Base-by-base conservation (phyloP, 2,888 invertebrate species). In the Pterostichus niger region DNA sequence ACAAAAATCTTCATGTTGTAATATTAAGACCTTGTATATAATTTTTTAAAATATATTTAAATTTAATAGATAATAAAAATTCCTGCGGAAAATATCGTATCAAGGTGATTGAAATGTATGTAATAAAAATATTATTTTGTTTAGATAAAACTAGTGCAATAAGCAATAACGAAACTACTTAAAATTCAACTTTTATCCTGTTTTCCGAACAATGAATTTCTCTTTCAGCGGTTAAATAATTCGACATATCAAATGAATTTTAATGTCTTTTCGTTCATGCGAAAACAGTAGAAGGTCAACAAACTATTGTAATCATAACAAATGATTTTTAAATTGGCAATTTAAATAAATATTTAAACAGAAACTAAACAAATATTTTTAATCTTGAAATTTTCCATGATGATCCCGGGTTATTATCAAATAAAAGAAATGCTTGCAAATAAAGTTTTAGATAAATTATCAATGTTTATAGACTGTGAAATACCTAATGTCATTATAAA, bases 201-300 rank as follows among this genome's bases (percentile, higher is more conserved):
- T 31, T 59, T 24, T 59, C 4, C 24, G 59, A 10, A 59, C 24
- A 59, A 31, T n/a, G n/a, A n/a, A n/a, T 59, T 59, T 59, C 59
- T 59, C 59, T 59, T 59, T 59, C 31, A 54, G 17, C 54, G 59
- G 17, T 59, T 59, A 59, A n/a, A 59, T 59, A 59, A 59, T 59
- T 59, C 59, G 59, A n/a, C 59, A 59, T 59, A 59, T 59, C 59
- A 31, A 59, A 59, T 59, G 24, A 59, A 59, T 59, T 59, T 31
- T 31, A 24, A 59, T 59, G 59, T 31, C 17, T 54, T 13, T 31
- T 15, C 59, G 7, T 31, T 59, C 59, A 31, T 59, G 59, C 59
- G 31, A 59, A 59, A 59, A 59, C 54, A n/a, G n/a, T n/a, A n/a
- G n/a, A 56, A 33, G 61, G 31, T 61, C 33, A 33, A 61, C 35